Conservation (phyloP, 2,113 vertebrate genomes). For the Ciconia stormi region DNA sequence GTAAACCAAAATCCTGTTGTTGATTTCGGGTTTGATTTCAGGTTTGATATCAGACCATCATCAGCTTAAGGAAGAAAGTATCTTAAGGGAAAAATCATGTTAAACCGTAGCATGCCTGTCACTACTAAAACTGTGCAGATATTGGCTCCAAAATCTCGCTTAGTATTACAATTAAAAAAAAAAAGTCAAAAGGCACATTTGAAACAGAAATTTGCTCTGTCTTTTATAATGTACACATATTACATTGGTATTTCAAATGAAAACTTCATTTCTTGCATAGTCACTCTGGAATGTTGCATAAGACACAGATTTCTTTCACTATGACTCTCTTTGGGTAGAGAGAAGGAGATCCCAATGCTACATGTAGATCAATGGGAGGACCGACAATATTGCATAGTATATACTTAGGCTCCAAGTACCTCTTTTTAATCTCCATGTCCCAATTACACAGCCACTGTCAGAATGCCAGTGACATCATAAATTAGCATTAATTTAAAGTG, state of each 20-base stretch:
- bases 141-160: neutral
- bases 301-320: neutral
- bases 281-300: neutral
- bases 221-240: neutral
- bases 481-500: slow-evolving; percentile 67
- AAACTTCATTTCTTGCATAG: neutral
- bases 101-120: neutral
- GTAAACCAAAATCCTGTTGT: neutral
- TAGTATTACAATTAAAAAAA: neutral
- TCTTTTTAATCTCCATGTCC: slow-evolving; percentile 37
- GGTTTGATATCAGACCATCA: neutral
- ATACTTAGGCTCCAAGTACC: neutral
- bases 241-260: neutral
- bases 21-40: neutral
- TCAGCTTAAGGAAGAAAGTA: neutral
- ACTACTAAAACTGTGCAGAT: neutral
- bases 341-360: neutral
- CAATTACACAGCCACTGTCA: slow-evolving; percentile 45
- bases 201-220: neutral
- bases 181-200: neutral
- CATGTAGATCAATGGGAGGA: neutral
- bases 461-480: slow-evolving; percentile 56
- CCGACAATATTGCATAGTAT: neutral
- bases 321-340: neutral
- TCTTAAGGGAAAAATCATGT: neutral